Base-by-base conservation (phyloP, 2,888 invertebrate genomes). In the Chloroclysta siterata region DNA sequence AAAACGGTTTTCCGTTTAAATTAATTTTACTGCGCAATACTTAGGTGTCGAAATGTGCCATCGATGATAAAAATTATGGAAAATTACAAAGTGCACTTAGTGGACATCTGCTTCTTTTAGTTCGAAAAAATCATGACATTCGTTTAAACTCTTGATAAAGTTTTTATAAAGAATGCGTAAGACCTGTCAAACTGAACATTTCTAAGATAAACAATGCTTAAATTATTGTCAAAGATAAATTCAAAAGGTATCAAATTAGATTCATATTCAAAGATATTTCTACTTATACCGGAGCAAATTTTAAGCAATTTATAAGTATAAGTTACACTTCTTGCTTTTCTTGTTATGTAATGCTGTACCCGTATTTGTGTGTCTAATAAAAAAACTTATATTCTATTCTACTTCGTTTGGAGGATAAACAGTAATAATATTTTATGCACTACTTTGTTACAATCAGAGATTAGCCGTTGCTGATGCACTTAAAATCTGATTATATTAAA, bases 1-100 rank as follows among this genome's bases (percentile, higher is more conserved):
- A 78, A 77, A 72, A 70, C 69, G 70, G 69, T 66, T 70, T 72
- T 72, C 60, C 69, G 65, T 66, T 65, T 48, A 61, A 70, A 70
- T 70, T 70, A 69, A 69, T 70, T 69, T 71, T 72, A 71, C 67
- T 71, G 65, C 65, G 55, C 67, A 67, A 69, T 71, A 60, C 56
- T 60, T 65, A 68, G 65, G 63, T 71, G 72, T 69, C 60, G 59
- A 67, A 69, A 69, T 65, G 65, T 61, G 65, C 66, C 64, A 71
- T 65, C 39, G 17, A 39, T 60, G 57, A 66, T 72, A 70, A 70
- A 63, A 69, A 65, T 60, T 70, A 70, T 70, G 67, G 70, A 72
- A 72, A 63, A 70, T 68, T 67, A 67, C 70, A 14, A n/a, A 64
- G 56, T 66, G 70, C 72, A 72, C 70, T 72, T 66, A 72, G 59